These are phyloP conservation scores for Drosophila fungiperda DNA, from an alignment of 2,888 invertebrate species.

Conservation along the genomic window DNA sequence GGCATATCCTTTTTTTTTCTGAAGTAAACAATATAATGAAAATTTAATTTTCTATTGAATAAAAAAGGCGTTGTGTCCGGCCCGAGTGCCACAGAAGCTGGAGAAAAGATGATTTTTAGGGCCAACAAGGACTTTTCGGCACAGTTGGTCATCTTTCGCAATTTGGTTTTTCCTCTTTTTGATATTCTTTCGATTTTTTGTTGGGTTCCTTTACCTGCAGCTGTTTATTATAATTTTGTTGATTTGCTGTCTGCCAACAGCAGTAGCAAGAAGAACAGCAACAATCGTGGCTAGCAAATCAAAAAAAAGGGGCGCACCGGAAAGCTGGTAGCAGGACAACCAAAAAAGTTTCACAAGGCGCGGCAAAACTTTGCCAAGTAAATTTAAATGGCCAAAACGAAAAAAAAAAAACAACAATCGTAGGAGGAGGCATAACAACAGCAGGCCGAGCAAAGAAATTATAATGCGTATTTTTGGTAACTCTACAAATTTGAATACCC, in stretches of 20 bases:
- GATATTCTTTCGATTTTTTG: slow-evolving; percentile 12
- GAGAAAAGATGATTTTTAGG: neutral
- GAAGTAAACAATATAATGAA: slow-evolving; percentile 49
- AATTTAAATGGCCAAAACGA: slow-evolving; percentile 66
- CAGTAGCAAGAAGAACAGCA: slow-evolving; percentile 51
- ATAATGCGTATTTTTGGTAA: slow-evolving; percentile 39
- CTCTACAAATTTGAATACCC: slow-evolving; percentile 53
- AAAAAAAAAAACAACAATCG: slow-evolving; percentile 32
- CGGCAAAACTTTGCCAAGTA: slow-evolving; percentile 68
- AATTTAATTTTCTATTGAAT: slow-evolving; percentile 57
- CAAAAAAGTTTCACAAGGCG: slow-evolving; percentile 49
- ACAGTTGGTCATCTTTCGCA: slow-evolving; percentile 60
- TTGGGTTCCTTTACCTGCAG: slow-evolving; percentile 73
- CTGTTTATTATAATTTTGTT: slow-evolving; percentile 81
- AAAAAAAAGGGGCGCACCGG: slow-evolving; percentile 55
- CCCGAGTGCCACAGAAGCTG: slow-evolving; percentile 8
- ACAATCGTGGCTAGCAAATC: slow-evolving; percentile 43
- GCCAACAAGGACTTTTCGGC: slow-evolving; percentile 37
- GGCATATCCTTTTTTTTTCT: slow-evolving; percentile 35
- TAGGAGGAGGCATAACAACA: slow-evolving; percentile 20
- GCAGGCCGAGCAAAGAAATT: slow-evolving; percentile 32
- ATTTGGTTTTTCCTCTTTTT: slow-evolving; percentile 41
- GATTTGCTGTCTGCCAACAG: slow-evolving; percentile 78
- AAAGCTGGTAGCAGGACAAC: slow-evolving; percentile 44
- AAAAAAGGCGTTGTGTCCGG: slow-evolving; percentile 51